Conservation (phyloP, 2,888 invertebrate genomes). For the Neoaliturus tenellus region DNA sequence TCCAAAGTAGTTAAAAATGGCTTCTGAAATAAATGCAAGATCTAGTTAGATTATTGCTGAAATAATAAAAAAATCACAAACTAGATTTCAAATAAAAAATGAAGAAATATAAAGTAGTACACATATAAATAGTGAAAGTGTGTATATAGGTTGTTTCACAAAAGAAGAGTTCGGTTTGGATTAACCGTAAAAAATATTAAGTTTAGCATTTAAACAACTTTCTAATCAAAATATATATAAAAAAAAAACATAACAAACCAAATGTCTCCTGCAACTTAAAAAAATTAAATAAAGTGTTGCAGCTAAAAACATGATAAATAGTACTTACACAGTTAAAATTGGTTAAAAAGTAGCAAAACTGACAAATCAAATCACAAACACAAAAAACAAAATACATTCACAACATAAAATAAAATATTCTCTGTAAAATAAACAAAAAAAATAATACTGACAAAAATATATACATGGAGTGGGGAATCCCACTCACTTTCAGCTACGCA, state of each 20-base stretch:
- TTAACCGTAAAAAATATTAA: no score
- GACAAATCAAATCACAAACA: conserved; percentile 34
- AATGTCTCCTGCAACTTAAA: no score
- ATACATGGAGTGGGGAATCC: background rate
- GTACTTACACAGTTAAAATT: background rate
- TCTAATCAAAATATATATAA: background rate
- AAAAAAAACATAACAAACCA: background rate
- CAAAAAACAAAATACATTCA: conserved; percentile 44
- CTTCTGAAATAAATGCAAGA: conserved; percentile 31
- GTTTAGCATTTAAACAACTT: no score
- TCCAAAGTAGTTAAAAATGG: background rate
- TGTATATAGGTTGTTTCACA: no score
- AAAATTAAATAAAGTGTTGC: no score
- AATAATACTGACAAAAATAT: conserved; percentile 49
- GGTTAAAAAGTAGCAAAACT: background rate
- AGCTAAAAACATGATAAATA: background rate
- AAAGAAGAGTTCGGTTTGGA: no score
- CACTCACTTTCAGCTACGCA: background rate
- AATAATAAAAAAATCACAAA: background rate
- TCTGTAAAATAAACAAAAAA: conserved; percentile 49
- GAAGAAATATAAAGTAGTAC: no score
- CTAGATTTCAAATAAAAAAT: no score
- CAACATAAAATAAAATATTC: conserved; percentile 44
- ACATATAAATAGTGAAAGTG: no score
- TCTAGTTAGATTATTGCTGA: conserved; percentile 25